These are phyloP conservation scores for Lydus trimaculatus DNA, from an alignment of 2,888 invertebrate species.

Conservation along the genomic window DNA sequence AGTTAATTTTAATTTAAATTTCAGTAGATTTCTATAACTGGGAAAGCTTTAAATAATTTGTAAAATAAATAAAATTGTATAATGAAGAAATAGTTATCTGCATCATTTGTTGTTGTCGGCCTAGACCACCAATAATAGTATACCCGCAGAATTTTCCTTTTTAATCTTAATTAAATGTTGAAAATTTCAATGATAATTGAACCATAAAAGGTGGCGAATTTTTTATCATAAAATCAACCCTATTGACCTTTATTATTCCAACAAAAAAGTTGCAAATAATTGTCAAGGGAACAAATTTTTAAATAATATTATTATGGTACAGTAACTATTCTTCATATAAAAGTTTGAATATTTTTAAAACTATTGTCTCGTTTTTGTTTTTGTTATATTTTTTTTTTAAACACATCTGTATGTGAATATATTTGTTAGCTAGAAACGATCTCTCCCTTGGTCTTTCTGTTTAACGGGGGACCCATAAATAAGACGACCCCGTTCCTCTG, in stretches of 20 bases:
- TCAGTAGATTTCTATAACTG: background rate
- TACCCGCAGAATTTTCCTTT: background rate
- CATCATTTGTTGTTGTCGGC: too few species aligned
- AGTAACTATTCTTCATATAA: too few species aligned
- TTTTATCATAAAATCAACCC: too few species aligned
- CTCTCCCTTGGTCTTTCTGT: slow-evolving; percentile 9
- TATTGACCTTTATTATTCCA: too few species aligned
- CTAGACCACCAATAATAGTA: background rate
- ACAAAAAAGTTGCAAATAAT: too few species aligned
- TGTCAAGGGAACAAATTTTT: too few species aligned
- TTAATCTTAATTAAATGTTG: background rate
- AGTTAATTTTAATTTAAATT: background rate
- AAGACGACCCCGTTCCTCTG: slow-evolving; percentile 17
- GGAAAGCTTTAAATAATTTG: background rate
- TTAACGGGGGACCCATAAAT: slow-evolving; percentile 35
- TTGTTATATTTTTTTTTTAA: too few species aligned
- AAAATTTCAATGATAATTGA: background rate
- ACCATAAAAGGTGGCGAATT: background rate
- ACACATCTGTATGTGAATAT: background rate
- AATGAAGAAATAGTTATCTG: background rate
- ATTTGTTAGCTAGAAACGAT: background rate
- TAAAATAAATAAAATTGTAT: background rate
- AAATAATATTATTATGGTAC: too few species aligned
- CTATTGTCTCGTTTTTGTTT: too few species aligned
- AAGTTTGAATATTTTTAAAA: background rate